Base-by-base conservation (phyloP, 2,797 vertebrate genomes). In the Sparus aurata region DNA sequence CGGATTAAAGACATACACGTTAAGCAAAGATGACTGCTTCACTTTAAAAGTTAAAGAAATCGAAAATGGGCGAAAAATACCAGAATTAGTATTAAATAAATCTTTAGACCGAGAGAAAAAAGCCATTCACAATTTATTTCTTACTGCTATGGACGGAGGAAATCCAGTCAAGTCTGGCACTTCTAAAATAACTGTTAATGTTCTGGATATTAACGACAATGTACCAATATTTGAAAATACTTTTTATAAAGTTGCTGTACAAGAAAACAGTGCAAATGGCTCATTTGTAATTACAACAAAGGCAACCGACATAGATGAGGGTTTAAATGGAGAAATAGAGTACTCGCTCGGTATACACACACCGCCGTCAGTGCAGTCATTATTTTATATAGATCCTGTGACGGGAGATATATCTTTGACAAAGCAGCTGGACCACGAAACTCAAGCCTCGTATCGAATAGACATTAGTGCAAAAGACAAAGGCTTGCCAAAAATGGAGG, bases 371-470 rank as follows among this genome's bases (percentile, higher is more conserved):
- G 75, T 91, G 17, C 30, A 86, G 11, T 50, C 79, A 4, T n/a
- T 83, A 13, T 93, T 92, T 85, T 30, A 54, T 16, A 75, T 96
- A 55, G 82, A 92, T 70, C 3, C 72, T 15, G 38, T 73, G 2
- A 91, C 72, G 0, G 91, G 92, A 17, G 85, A 89, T 16, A 61
- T 96, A 47, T 91, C 23, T 80, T 49, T 92, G 20, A 86, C 75
- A 63, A 77, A 79, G 0, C 12, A 69, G 0, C 69, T 95, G 30
- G 93, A 96, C 66, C 93, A 92, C 52, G 95, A 96, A 74, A 75
- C 55, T 0, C 77, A 81, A 62, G 34, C 77, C 3, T 77, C 78
- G 17, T 92, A 90, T 73, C 76, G 84, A 60, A 78, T 95, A 53
- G 89, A 90, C 1, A 59, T 91, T 1, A 75, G 49, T 45, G 92